A percentile compares a stretch with the other conserved stretches of the same genome.
Conservation (phyloP, 1,140 invertebrate species). For the Trachelipus rathkii region DNA sequence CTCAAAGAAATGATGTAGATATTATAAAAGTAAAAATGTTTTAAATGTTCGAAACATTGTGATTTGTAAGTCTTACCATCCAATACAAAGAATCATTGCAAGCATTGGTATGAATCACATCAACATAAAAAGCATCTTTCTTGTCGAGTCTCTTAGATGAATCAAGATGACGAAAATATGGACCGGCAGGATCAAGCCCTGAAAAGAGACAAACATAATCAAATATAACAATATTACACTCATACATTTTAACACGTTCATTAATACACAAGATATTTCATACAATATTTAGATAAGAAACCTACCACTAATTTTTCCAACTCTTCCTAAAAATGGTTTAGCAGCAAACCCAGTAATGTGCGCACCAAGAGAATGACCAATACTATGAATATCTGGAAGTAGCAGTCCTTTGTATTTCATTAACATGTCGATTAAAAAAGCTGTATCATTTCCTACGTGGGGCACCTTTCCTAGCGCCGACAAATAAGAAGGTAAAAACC, state of each 20-base stretch:
- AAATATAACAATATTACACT: not conserved
- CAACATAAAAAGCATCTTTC: slow-evolving; percentile 24
- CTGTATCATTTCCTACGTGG: slow-evolving; percentile 19
- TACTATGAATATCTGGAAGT: slow-evolving; percentile 17
- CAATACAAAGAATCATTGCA: slow-evolving; percentile 19
- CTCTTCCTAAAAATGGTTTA: not conserved
- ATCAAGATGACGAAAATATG: not conserved
- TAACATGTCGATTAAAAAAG: slow-evolving; percentile 2
- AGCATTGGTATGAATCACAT: slow-evolving; percentile 29
- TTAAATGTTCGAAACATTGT: too few relatives aligned
- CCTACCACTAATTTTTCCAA: not conserved
- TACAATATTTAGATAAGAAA: not conserved
- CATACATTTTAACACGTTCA: not conserved
- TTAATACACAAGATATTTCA: not conserved
- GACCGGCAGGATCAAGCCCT: slow-evolving; percentile 25
- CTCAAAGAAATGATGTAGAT: too few relatives aligned
- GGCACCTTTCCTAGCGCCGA: slow-evolving; percentile 16
- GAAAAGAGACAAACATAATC: not conserved
- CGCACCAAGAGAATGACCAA: slow-evolving; percentile 26
- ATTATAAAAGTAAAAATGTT: too few relatives aligned
- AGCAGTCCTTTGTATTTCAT: slow-evolving; percentile 11
- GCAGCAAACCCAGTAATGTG: slow-evolving; percentile 23
- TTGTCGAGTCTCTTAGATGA: slow-evolving; percentile 21
- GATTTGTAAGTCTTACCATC: not conserved
- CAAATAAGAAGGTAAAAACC: slow-evolving; percentile 23